These are phyloP conservation scores for Hydractinia echinata DNA, from an alignment of 30 jellyfish, hydroid and myxozoan species.

Conservation along the genomic window DNA sequence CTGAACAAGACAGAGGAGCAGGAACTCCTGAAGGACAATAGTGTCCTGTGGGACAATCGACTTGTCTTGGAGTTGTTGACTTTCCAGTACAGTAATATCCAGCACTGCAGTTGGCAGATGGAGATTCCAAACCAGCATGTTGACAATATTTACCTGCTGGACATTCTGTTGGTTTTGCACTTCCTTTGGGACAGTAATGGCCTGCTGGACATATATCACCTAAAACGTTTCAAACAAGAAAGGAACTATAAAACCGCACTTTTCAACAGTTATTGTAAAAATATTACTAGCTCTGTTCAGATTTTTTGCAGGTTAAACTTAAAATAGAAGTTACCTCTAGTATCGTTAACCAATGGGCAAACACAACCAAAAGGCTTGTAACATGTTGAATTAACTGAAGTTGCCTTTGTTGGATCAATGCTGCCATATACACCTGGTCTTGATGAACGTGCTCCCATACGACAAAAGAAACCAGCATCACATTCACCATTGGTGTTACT, in stretches of 20 bases:
- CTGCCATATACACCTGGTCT: slow-evolving; percentile 48
- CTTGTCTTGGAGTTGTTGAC: slow-evolving; percentile 64
- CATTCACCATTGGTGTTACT: slow-evolving; percentile 55
- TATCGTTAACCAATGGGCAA: slow-evolving; percentile 32
- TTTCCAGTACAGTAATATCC: slow-evolving; percentile 75
- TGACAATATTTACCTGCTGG: slow-evolving; percentile 78
- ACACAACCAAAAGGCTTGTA: slow-evolving; percentile 66
- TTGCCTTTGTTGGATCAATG: background rate
- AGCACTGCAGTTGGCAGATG: slow-evolving; percentile 79
- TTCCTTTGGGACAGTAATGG: slow-evolving; percentile 21
- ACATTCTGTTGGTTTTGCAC: slow-evolving; percentile 52
- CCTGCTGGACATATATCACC: slow-evolving; percentile 15
- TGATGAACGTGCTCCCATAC: slow-evolving; percentile 65
- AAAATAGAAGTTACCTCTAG: slow-evolving; percentile 39
- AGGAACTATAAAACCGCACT: no score
- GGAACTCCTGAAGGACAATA: slow-evolving; percentile 74
- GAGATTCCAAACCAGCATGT: slow-evolving; percentile 70
- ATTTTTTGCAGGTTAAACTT: no score
- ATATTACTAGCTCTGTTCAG: no score
- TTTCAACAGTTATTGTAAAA: no score
- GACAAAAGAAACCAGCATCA: slow-evolving; percentile 79
- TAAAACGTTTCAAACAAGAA: background rate
- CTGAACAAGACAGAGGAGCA: slow-evolving; percentile 57
- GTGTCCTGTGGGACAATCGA: slow-evolving; percentile 74
- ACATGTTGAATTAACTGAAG: slow-evolving; percentile 48